A percentile compares a stretch with the other conserved stretches of the same genome.
phyloP scores from a whole-genome alignment of 2,888 invertebrate species.

The Parnassius glacialis region DNA sequence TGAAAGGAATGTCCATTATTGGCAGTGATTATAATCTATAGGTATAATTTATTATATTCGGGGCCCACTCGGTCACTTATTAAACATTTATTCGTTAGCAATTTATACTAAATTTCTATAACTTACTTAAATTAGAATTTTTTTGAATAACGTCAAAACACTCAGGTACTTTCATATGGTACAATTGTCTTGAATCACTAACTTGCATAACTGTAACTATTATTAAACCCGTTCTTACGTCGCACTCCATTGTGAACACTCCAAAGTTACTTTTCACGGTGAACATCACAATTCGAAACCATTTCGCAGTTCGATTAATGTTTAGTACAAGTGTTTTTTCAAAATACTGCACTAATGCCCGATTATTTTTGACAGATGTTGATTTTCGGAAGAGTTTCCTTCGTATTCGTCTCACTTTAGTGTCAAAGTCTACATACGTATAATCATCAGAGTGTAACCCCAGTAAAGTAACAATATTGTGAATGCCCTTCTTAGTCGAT shows the following conservation, averaged over 20 bases:
- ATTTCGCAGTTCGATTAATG: constrained; percentile 39
- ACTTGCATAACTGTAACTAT: constrained; percentile 10
- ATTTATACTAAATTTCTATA: background rate
- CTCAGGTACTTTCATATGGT: constrained; percentile 12
- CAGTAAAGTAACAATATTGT: constrained; percentile 63
- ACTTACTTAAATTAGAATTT: background rate
- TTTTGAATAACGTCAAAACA: constrained; percentile 5
- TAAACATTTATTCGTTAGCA: background rate
- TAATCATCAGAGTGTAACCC: constrained; percentile 62
- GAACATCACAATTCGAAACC: constrained; percentile 46
- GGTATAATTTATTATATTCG: no score
- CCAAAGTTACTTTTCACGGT: constrained; percentile 40
- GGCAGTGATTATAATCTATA: no score
- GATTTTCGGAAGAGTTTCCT: constrained; percentile 16
- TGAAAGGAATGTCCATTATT: no score
- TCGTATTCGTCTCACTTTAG: constrained; percentile 25
- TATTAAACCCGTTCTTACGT: constrained; percentile 48
- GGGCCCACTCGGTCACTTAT: no score
- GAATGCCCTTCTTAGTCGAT: constrained; percentile 54
- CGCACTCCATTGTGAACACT: constrained; percentile 46
- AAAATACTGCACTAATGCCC: constrained; percentile 43
- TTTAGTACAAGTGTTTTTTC: constrained; percentile 43
- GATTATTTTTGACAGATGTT: constrained; percentile 13
- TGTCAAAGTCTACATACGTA: constrained; percentile 39
- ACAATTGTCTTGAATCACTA: constrained; percentile 11